Base-by-base conservation (phyloP, 2,797 vertebrate genomes). In the Pagetopsis macropterus region DNA sequence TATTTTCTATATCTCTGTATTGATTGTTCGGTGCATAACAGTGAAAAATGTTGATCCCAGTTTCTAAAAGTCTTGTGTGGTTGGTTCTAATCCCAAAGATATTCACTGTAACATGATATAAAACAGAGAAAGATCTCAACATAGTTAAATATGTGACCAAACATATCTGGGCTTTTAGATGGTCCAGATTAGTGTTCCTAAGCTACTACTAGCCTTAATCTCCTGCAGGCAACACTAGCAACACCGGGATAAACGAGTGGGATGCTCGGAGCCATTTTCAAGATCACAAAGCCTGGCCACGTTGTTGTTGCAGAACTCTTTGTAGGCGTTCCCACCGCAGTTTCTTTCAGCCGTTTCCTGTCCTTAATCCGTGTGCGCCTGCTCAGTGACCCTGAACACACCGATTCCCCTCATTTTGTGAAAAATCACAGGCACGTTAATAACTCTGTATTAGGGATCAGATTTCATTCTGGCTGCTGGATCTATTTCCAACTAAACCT, bases 221-320 rank as follows among this genome's bases (percentile, higher is more conserved):
- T 75, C 40, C 1, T 0, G 12, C 71, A 70, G 80, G 60, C 65
- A 70, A 65, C 60, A 62, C 1, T 66, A 79, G 76, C 75, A 65
- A 55, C 70, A 54, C 59, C 56, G 19, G 79, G 78, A 82, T 79
- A 70, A 57, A 19, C 45, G 63, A 76, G 50, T 4, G 21, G 79
- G 84, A 87, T 82, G 88, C 83, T 86, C 62, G 77, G 70, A 72
- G 89, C 81, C 87, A 89, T 89, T 89, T 89, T 87, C 84, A 79
- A 84, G 82, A 90, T 88, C 85, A 89, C 85, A 91, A 88, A 86
- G 84, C 83, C 87, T 52, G 78, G 79, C 91, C 89, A 91, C 88
- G 88, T 90, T 91, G 87, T 88, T 87, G 86, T 81, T 72, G 55
- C 84, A 67, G 69, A 59, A 43, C 59, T 76, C 78, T 67, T 27